Conservation (phyloP, 2,797 vertebrate genomes). For the Syngnathus acus region DNA sequence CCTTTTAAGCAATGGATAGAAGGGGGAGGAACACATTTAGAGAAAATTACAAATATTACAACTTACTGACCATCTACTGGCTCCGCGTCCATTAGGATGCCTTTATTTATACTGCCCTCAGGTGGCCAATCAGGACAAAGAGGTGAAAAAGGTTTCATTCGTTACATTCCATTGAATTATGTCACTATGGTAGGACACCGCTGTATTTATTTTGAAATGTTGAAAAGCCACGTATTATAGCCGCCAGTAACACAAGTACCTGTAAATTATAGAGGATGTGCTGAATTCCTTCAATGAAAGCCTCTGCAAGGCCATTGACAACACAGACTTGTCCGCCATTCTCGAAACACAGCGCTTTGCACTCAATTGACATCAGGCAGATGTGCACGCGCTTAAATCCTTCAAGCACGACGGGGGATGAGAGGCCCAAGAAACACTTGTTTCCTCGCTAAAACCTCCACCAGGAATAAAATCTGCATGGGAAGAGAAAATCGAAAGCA, state of each 20-base stretch:
- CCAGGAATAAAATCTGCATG: conserved; percentile 11
- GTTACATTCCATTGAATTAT: neutral
- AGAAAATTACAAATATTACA: neutral
- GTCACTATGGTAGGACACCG: neutral
- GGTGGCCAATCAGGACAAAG: neutral
- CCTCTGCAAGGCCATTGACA: conserved; percentile 49
- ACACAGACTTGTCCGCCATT: conserved; percentile 39
- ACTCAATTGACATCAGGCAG: conserved; percentile 49
- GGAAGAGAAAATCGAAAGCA: neutral
- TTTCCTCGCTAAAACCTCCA: neutral
- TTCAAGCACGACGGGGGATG: conserved; percentile 19
- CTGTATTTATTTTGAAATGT: neutral
- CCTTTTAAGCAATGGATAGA: no score
- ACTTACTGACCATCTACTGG: neutral
- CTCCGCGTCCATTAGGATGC: neutral
- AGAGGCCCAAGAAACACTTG: conserved; percentile 4
- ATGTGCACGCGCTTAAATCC: conserved; percentile 50
- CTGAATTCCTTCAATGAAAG: conserved; percentile 26
- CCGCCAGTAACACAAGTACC: no score
- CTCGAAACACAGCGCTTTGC: conserved; percentile 39
- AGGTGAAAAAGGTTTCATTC: neutral
- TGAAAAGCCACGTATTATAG: no score
- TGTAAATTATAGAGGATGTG: neutral
- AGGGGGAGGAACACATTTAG: no score
- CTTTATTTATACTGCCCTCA: neutral